A percentile compares a stretch with the other conserved stretches of the same genome.
These are phyloP conservation scores for Cephus runcator DNA, from an alignment of 2,888 invertebrate species.

Conservation along the genomic window DNA sequence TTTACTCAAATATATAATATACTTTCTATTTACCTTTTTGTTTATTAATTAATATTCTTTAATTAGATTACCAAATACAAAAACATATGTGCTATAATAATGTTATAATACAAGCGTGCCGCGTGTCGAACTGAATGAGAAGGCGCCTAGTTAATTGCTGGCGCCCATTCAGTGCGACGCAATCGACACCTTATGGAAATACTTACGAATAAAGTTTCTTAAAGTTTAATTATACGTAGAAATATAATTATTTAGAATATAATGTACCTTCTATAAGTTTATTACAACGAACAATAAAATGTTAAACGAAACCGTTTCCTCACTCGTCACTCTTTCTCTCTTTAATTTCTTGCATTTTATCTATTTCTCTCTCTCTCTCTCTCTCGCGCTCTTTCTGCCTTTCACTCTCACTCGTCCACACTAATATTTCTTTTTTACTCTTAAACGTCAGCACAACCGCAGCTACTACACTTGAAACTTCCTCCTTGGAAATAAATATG, in stretches of 20 bases:
- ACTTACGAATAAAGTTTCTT: slow-evolving; percentile 53
- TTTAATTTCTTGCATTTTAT: background rate
- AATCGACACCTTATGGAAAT: slow-evolving; percentile 49
- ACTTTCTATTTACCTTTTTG: slow-evolving; percentile 61
- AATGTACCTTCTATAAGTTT: slow-evolving; percentile 51
- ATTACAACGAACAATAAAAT: slow-evolving; percentile 55
- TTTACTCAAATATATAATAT: slow-evolving; percentile 63
- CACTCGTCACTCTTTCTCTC: slow-evolving; percentile 11
- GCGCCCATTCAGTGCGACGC: slow-evolving; percentile 50
- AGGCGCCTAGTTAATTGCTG: slow-evolving; percentile 2
- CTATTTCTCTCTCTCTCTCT: slow-evolving; percentile 18
- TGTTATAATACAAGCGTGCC: slow-evolving; percentile 43
- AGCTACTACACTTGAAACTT: background rate
- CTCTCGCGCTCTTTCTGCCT: slow-evolving; percentile 19
- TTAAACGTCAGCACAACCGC: background rate
- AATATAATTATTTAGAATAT: slow-evolving; percentile 62
- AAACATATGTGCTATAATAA: slow-evolving; percentile 60
- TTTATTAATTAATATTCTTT: slow-evolving; percentile 59
- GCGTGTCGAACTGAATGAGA: slow-evolving; percentile 44
- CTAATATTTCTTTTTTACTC: slow-evolving; percentile 15
- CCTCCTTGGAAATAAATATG: slow-evolving; percentile 44
- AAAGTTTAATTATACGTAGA: slow-evolving; percentile 53
- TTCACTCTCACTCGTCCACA: slow-evolving; percentile 20
- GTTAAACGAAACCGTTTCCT: slow-evolving; percentile 47
- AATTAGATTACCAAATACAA: slow-evolving; percentile 64